A percentile compares a stretch with the other conserved stretches of the same genome.
These are phyloP conservation scores for Thryonomys swinderianus DNA, from an alignment of 2,113 vertebrate species.

Conservation along the genomic window DNA sequence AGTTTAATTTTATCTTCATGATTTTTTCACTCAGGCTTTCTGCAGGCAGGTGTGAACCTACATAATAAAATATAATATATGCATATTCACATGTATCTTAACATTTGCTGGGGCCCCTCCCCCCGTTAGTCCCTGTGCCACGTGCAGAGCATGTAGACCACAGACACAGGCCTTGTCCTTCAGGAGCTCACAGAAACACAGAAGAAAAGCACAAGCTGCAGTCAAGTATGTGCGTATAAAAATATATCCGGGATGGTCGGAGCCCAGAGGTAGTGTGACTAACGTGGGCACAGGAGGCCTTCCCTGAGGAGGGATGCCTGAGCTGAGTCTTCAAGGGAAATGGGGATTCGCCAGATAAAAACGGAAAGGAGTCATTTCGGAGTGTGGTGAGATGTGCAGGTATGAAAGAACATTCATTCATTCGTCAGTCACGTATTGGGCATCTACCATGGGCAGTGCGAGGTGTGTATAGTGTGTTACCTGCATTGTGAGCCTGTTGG, in stretches of 20 bases:
- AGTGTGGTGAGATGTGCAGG: neutral
- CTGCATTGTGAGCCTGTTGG: neutral
- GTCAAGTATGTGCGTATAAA: neutral
- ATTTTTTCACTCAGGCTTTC: neutral
- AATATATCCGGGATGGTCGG: neutral
- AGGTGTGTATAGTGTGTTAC: neutral
- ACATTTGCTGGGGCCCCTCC: neutral
- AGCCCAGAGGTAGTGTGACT: neutral
- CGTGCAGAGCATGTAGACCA: neutral
- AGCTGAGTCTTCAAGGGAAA: conserved; percentile 8
- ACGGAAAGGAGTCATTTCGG: neutral
- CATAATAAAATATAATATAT: neutral
- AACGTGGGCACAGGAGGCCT: neutral
- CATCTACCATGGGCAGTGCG: neutral
- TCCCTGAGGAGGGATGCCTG: neutral
- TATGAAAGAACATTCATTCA: neutral
- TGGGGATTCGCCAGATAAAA: neutral
- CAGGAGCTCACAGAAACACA: neutral
- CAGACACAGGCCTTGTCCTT: neutral
- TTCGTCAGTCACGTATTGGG: neutral
- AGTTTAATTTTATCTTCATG: conserved; percentile 27
- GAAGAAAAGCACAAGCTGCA: neutral
- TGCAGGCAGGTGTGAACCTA: neutral
- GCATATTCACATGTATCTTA: neutral
- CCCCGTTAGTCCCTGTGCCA: neutral